A percentile compares a stretch with the other conserved stretches of the same genome.
Evolutionary conservation across 2,113 vertebrate genomes (phyloP).

Genomic region (Uria aalge): DNA sequence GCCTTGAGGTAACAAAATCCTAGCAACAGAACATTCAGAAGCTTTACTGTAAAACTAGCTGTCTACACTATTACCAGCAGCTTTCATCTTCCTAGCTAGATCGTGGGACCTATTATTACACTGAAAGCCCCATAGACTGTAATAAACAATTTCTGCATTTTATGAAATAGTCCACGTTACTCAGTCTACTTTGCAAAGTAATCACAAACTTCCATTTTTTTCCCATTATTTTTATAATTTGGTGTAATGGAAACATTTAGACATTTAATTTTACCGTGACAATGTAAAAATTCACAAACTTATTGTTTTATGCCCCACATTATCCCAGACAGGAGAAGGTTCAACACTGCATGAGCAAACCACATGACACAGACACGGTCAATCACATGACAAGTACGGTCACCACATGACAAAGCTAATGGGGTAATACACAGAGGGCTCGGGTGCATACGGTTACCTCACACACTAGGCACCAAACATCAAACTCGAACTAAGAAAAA

Average conservation of each 20-base stretch:
- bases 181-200: background rate
- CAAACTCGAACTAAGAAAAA: slow-evolving; percentile 89
- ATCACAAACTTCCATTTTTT: background rate
- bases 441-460: slow-evolving; percentile 74
- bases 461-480: slow-evolving; percentile 89
- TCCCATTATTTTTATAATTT: slow-evolving; percentile 14
- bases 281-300: slow-evolving; percentile 45
- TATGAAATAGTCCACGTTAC: background rate
- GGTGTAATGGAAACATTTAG: slow-evolving; percentile 48
- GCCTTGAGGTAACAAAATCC: background rate
- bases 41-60: background rate
- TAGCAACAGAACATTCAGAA: background rate
- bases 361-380: slow-evolving; percentile 89
- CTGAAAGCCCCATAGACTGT: background rate
- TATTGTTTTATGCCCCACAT: slow-evolving; percentile 88
- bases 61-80: background rate
- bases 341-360: slow-evolving; percentile 88
- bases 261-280: slow-evolving; percentile 30
- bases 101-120: background rate
- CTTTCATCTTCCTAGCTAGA: background rate
- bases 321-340: slow-evolving; percentile 96
- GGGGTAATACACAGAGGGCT: slow-evolving; percentile 83
- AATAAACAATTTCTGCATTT: background rate
- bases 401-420: slow-evolving; percentile 86
- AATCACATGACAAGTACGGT: slow-evolving; percentile 87